A percentile compares a stretch with the other conserved stretches of the same genome.
Evolutionary conservation across 2,113 vertebrate species (phyloP).

Genomic region (Seriola rivoliana): DNA sequence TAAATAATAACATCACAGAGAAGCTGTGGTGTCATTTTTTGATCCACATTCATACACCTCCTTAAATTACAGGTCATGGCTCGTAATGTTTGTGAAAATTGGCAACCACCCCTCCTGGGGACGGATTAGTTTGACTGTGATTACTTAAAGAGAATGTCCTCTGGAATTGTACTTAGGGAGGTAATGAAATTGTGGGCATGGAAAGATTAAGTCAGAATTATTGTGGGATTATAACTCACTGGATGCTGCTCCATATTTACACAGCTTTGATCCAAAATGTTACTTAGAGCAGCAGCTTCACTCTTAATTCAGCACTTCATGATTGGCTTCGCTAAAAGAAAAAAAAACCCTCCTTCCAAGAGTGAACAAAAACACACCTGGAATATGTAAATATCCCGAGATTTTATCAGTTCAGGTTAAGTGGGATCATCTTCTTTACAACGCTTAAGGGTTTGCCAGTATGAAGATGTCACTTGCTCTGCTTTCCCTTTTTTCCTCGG

Average conservation of each 20-base stretch:
- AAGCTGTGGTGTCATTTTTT: conserved; percentile 22
- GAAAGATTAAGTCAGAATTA: conserved; percentile 79
- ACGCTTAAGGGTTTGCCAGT: conserved; percentile 20
- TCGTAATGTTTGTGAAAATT: conserved; percentile 37
- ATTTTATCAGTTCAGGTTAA: conserved; percentile 51
- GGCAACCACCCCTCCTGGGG: conserved; percentile 40
- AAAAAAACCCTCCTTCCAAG: conserved; percentile 18
- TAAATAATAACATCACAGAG: background rate
- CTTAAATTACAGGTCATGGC: background rate
- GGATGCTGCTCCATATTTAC: conserved; percentile 57
- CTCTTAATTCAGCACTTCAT: conserved; percentile 51
- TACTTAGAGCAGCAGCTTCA: conserved; percentile 48
- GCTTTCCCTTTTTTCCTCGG: conserved; percentile 25
- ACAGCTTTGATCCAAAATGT: conserved; percentile 65
- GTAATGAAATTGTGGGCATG: conserved; percentile 74
- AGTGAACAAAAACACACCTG: conserved; percentile 46
- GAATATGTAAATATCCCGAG: conserved; percentile 21
- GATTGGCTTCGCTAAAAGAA: conserved; percentile 25
- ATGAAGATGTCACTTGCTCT: conserved; percentile 46
- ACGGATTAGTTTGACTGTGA: conserved; percentile 64
- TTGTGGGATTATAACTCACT: conserved; percentile 74
- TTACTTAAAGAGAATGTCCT: conserved; percentile 72
- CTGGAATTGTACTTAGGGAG: conserved; percentile 60
- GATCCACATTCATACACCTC: conserved; percentile 21
- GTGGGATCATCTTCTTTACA: conserved; percentile 26